A percentile compares a stretch with the other conserved stretches of the same genome.
Conservation (phyloP, 2,888 invertebrate species). For the Crepidodera aurea region DNA sequence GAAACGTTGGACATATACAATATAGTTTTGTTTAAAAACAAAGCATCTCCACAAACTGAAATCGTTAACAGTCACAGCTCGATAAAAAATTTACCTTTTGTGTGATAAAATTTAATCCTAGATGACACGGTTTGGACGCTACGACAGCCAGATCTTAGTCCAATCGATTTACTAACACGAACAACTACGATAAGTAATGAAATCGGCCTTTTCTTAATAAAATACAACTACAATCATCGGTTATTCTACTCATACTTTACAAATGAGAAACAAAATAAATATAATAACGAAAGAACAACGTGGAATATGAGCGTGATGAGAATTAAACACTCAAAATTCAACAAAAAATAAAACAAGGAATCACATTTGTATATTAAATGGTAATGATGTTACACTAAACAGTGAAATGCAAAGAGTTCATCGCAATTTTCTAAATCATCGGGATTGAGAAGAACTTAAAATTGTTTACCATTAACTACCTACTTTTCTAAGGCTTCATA, state of each 20-base stretch:
- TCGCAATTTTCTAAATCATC: constrained; percentile 5
- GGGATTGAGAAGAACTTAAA: not conserved
- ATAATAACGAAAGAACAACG: not conserved
- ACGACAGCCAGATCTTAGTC: not conserved
- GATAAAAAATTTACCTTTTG: too few relatives aligned
- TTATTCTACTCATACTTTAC: not conserved
- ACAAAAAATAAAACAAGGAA: constrained; percentile 22
- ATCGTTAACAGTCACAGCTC: too few relatives aligned
- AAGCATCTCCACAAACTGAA: too few relatives aligned
- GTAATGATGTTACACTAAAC: constrained; percentile 20
- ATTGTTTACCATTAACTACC: constrained; percentile 14
- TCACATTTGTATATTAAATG: constrained; percentile 23
- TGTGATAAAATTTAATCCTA: too few relatives aligned
- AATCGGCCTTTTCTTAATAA: not conserved
- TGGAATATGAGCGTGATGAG: not conserved
- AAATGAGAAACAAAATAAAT: constrained; percentile 9
- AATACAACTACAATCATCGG: not conserved
- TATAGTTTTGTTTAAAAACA: too few relatives aligned
- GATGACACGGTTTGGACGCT: too few relatives aligned
- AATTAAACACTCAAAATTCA: constrained; percentile 20
- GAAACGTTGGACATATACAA: too few relatives aligned
- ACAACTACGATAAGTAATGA: not conserved
- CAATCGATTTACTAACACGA: not conserved
- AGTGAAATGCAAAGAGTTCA: constrained; percentile 27
- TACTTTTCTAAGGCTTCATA: constrained; percentile 61